Conservation (phyloP, 2,888 invertebrate genomes). For the Mylabris sibirica region DNA sequence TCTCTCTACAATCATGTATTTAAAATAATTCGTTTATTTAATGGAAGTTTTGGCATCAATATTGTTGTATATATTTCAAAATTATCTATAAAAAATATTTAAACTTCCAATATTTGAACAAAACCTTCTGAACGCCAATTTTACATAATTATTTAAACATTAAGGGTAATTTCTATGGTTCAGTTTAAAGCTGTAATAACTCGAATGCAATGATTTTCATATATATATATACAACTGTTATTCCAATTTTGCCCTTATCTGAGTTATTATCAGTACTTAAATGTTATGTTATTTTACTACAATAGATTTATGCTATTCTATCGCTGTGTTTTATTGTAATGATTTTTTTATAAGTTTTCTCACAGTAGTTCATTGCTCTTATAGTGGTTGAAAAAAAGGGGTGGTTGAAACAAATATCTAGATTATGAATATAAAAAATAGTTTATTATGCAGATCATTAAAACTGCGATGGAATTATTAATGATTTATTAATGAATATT, state of each 20-base stretch:
- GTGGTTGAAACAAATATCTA: no score
- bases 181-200: slow-evolving; percentile 31
- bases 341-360: no score
- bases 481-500: no score
- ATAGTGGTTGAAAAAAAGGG: no score
- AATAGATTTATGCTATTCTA: slow-evolving; percentile 32
- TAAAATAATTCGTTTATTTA: slow-evolving; percentile 17
- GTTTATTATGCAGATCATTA: no score
- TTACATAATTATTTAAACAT: slow-evolving; percentile 17
- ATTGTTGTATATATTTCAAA: slow-evolving; percentile 29
- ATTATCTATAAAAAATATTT: slow-evolving; percentile 12
- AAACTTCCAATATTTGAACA: slow-evolving; percentile 18
- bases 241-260: slow-evolving; percentile 22
- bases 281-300: slow-evolving; percentile 35
- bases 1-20: slow-evolving; percentile 11
- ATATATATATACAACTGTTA: slow-evolving; percentile 32
- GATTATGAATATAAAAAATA: no score
- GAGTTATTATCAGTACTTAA: slow-evolving; percentile 30
- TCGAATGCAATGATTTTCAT: slow-evolving; percentile 25
- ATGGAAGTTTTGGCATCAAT: slow-evolving; percentile 23
- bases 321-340: neutral
- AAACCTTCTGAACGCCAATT: slow-evolving; percentile 19
- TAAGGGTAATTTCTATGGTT: slow-evolving; percentile 21
- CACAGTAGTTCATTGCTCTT: no score
- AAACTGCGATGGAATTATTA: no score